Percentiles rank a stretch among this genome's conserved stretches.
Evolutionary conservation across 2,888 invertebrate species (phyloP).

Genomic region (Cyclophora albipunctata): DNA sequence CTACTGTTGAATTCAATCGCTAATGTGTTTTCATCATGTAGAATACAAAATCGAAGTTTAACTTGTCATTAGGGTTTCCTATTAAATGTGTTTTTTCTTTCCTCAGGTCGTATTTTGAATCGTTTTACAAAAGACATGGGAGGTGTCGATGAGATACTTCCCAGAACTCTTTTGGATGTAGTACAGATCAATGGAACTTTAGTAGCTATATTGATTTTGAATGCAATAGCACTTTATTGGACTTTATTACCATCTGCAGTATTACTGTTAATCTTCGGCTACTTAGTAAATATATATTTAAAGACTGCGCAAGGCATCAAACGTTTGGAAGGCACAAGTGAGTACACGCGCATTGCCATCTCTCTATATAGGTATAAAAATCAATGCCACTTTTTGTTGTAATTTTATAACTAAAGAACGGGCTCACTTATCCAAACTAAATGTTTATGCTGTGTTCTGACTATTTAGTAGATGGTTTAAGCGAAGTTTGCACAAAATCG

Average conservation of each 20-base stretch:
- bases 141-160: constrained; percentile 84
- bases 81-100: not conserved
- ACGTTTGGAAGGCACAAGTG: constrained; percentile 77
- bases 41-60: not conserved
- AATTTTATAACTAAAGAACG: too few species aligned
- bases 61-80: not conserved
- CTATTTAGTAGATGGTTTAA: too few species aligned
- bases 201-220: constrained; percentile 75
- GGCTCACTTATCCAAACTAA: too few species aligned
- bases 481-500: too few species aligned
- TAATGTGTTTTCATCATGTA: not conserved
- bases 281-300: constrained; percentile 78
- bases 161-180: constrained; percentile 80
- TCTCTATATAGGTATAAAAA: not conserved
- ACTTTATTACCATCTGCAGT: constrained; percentile 75
- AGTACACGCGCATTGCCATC: constrained; percentile 23
- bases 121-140: constrained; percentile 92
- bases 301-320: constrained; percentile 82
- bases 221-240: constrained; percentile 77
- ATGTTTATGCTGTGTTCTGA: too few species aligned
- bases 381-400: too few species aligned
- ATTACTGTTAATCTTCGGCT: constrained; percentile 73
- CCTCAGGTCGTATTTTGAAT: constrained; percentile 80
- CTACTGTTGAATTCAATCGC: not conserved
- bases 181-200: constrained; percentile 71